Base-by-base conservation (phyloP, 2,888 invertebrate species). In the Eristalinus sepulchralis region DNA sequence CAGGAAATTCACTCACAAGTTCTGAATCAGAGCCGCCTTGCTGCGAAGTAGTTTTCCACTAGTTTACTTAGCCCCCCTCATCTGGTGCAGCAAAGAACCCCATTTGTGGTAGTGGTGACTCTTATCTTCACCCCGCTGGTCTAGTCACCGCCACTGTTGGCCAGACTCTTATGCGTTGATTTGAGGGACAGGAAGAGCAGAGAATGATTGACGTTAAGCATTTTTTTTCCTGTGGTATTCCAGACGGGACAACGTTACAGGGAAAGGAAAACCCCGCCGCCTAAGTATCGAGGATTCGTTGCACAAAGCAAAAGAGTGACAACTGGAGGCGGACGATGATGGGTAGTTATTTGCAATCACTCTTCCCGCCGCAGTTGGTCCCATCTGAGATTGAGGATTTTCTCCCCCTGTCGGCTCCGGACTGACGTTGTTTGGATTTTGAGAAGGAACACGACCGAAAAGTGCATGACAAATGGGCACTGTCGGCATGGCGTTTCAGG, bases 1-100 rank as follows among this genome's bases (percentile, higher is more conserved):
- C 71, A 71, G 77, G 82, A 82, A 77, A 77, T 66, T 66, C 77
- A 71, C 77, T 83, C 60, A 72, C 66, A 62, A 53, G 11, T 2
- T 39, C n/a, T 39, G 11, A 13, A 70, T 70, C 59, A 70, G 2
- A 27, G 27, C 17, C 47, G 33, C 60, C 71, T 62, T 60, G 55
- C 71, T 66, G 9, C 64, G 39, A 24, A 82, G 71, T 71, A 79
- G 34, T 66, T 60, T 57, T 57, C 47, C 57, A 47, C 47, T 47
- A 47, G 47, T 57, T 22, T 27, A 57, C 57, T 57, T 11, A 57
- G 24, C 24, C 57, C 24, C 13, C 57, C 57, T 57, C 24, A 24
- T 11, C 57, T 24, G 6, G 11, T 11, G 57, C 11, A 11, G 24
- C 24, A 24, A 24, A 57, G 57, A 57, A 27, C 57, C 57, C 24